These are phyloP conservation scores for Polyodon spathula DNA, from an alignment of 2,113 vertebrate genomes.

Conservation along the genomic window DNA sequence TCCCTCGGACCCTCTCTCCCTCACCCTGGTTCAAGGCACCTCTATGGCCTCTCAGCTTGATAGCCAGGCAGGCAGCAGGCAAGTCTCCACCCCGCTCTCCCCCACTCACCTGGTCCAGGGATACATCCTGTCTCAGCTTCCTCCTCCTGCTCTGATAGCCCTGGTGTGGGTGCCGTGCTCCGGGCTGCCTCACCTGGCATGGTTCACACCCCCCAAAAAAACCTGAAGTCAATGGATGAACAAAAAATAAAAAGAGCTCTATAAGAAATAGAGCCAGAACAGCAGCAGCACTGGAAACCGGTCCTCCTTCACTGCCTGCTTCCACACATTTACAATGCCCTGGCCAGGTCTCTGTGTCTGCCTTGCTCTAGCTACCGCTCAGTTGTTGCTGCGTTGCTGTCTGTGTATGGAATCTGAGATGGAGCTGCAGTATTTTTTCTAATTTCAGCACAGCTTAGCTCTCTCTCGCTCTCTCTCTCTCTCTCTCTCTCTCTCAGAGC, in stretches of 20 bases:
- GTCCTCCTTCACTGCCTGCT: no score
- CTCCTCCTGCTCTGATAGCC: conserved; percentile 41
- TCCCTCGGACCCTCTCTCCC: background rate
- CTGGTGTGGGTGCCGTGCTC: conserved; percentile 45
- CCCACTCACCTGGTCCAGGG: conserved; percentile 56
- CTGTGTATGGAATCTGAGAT: conserved; percentile 34
- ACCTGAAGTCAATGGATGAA: conserved; percentile 37
- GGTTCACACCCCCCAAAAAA: conserved; percentile 14
- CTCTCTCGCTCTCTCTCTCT: conserved; percentile 16
- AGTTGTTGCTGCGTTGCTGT: conserved; percentile 10
- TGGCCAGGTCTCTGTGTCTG: no score
- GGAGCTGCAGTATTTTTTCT: conserved; percentile 52
- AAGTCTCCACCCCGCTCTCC: background rate
- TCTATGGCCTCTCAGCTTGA: background rate
- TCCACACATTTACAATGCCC: no score
- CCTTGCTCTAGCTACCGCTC: no score
- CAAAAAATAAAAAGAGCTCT: conserved; percentile 40
- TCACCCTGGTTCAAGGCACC: background rate
- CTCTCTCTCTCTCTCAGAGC: conserved; percentile 9
- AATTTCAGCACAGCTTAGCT: conserved; percentile 25
- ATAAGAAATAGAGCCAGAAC: no score
- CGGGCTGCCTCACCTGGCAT: conserved; percentile 62
- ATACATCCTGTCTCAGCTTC: conserved; percentile 41
- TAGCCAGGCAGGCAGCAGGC: background rate
- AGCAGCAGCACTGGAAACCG: no score